Conservation (phyloP, 2,113 vertebrate species). For the Copsychus sechellarum region DNA sequence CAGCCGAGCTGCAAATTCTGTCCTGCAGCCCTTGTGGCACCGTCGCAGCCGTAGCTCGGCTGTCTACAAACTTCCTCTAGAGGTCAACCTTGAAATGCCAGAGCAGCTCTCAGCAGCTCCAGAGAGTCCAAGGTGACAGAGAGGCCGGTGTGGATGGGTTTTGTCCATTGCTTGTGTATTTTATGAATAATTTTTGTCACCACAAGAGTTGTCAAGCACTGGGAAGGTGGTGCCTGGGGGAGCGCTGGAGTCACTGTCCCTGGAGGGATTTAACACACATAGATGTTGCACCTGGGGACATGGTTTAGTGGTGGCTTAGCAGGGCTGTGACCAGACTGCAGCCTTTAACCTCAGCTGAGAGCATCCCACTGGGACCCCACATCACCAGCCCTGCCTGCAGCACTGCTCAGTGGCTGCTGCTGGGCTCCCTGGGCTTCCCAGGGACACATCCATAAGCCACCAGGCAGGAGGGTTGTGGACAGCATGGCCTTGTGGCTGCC, state of each 20-base stretch:
- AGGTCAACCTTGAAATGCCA: slow-evolving; percentile 43
- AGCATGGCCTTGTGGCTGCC: neutral
- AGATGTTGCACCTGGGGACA: neutral
- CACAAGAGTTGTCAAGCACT: neutral
- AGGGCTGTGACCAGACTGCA: neutral
- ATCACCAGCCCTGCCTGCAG: neutral
- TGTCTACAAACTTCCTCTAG: neutral
- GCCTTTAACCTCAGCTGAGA: neutral
- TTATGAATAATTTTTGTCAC: neutral
- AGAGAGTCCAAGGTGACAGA: neutral
- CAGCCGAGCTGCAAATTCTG: neutral
- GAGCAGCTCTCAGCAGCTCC: neutral
- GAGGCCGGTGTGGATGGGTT: neutral
- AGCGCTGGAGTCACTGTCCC: neutral
- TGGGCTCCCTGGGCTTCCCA: neutral
- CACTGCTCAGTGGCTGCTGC: neutral
- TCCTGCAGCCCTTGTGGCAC: neutral
- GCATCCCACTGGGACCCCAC: neutral
- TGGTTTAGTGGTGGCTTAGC: neutral
- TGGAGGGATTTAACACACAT: neutral
- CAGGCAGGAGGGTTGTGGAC: neutral
- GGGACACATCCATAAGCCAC: neutral
- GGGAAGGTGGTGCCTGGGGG: neutral
- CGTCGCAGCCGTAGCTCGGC: neutral
- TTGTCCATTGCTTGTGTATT: neutral